Percentiles rank a stretch among this genome's conserved stretches.
Conservation (phyloP, 2,888 invertebrate genomes). For the Eristalis intricaria region DNA sequence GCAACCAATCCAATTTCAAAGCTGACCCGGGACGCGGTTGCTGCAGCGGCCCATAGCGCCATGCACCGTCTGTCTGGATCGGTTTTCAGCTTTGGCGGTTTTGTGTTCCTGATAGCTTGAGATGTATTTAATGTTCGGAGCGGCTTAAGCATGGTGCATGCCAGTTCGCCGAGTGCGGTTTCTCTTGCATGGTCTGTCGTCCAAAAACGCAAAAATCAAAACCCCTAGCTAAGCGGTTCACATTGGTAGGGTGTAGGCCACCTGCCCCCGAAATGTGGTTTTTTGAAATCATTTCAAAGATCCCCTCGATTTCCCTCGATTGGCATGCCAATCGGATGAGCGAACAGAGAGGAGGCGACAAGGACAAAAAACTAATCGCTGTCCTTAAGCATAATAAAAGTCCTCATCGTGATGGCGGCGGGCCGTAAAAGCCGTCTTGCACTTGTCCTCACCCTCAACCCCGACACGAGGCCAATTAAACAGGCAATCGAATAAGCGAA, state of each 20-base stretch:
- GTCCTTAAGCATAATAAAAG: conserved; percentile 44
- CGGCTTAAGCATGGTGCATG: conserved; percentile 52
- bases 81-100: conserved; percentile 62
- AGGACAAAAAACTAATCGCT: conserved; percentile 13
- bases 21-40: conserved; percentile 9
- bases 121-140: conserved; percentile 56
- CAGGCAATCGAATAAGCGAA: conserved; percentile 56
- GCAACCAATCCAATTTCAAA: conserved; percentile 59
- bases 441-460: conserved; percentile 31
- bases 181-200: not conserved
- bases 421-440: conserved; percentile 50
- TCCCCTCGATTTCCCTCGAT: not conserved
- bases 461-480: conserved; percentile 56
- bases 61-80: conserved; percentile 31
- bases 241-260: not conserved
- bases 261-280: conserved; percentile 52
- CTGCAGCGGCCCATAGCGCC: not conserved
- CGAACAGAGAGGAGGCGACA: not conserved
- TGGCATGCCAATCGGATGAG: conserved; percentile 7
- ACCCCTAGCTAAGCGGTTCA: too few species aligned
- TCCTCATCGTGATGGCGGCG: conserved; percentile 27
- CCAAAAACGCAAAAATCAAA: not conserved
- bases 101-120: conserved; percentile 58
- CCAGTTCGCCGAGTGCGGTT: conserved; percentile 51
- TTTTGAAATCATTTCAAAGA: conserved; percentile 32